phyloP scores from a whole-genome alignment of 1,140 invertebrate genomes.

The Sarcophaga bullata region DNA sequence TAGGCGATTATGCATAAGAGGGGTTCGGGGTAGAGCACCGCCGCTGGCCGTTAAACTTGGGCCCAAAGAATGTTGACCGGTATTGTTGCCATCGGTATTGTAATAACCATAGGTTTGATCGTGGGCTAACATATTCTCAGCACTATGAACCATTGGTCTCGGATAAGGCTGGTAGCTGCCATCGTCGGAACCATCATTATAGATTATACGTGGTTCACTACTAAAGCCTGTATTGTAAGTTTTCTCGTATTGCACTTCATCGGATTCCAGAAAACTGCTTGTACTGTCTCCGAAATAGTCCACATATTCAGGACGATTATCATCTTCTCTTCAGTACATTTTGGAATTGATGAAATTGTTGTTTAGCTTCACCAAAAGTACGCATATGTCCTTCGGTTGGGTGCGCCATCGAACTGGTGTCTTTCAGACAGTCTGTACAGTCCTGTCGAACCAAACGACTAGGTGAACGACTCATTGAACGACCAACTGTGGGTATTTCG shows the following conservation, averaged over 20 bases:
- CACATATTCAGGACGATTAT: constrained; percentile 56
- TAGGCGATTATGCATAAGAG: constrained; percentile 60
- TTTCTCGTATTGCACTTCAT: constrained; percentile 63
- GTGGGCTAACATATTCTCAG: constrained; percentile 54
- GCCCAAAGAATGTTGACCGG: constrained; percentile 33
- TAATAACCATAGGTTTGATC: constrained; percentile 48
- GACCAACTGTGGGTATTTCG: constrained; percentile 58
- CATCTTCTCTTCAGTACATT: constrained; percentile 60
- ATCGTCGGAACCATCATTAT: constrained; percentile 59
- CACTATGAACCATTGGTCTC: constrained; percentile 57
- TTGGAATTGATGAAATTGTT: constrained; percentile 62
- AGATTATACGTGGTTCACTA: constrained; percentile 65
- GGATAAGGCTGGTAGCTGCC: constrained; percentile 51
- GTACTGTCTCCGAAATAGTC: constrained; percentile 62
- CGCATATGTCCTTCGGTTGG: constrained; percentile 44
- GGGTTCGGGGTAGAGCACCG: constrained; percentile 57
- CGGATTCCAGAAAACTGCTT: constrained; percentile 61
- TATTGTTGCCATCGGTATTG: constrained; percentile 39
- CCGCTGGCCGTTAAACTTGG: constrained; percentile 41
- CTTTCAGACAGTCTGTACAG: constrained; percentile 62
- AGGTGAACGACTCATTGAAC: constrained; percentile 54
- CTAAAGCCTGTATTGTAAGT: constrained; percentile 61
- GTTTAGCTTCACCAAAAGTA: constrained; percentile 64
- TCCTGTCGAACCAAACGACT: constrained; percentile 63
- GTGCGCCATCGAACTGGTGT: constrained; percentile 46